A percentile compares a stretch with the other conserved stretches of the same genome.
These are phyloP conservation scores for Disparrhopalites patrizii DNA, from an alignment of 2,888 invertebrate genomes.

Conservation along the genomic window DNA sequence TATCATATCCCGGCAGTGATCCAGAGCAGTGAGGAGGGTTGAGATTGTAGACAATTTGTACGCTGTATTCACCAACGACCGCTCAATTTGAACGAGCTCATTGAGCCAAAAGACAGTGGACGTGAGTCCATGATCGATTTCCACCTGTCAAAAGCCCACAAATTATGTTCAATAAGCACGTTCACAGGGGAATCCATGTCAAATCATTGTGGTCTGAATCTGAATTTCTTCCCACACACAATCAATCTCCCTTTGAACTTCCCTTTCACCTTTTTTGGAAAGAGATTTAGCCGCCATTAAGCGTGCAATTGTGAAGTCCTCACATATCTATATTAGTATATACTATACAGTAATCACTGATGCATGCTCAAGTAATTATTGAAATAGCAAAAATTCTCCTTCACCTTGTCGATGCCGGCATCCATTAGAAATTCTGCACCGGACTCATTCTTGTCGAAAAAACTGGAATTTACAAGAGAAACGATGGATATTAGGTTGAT, in stretches of 20 bases:
- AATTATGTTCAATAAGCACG: constrained; percentile 6
- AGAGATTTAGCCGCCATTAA: too few species aligned
- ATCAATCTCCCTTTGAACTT: too few species aligned
- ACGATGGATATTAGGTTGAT: not conserved
- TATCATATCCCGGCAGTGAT: constrained; percentile 79
- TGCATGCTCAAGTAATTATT: too few species aligned
- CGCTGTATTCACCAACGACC: constrained; percentile 69
- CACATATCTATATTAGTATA: not conserved
- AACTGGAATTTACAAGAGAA: constrained; percentile 57
- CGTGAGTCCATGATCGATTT: constrained; percentile 49
- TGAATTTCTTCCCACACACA: too few species aligned
- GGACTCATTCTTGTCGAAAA: constrained; percentile 77
- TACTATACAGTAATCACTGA: too few species aligned
- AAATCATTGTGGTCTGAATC: too few species aligned
- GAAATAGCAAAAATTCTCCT: not conserved
- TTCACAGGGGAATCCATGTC: too few species aligned
- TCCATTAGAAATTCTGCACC: constrained; percentile 71
- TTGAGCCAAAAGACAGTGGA: constrained; percentile 58
- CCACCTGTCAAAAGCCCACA: constrained; percentile 36
- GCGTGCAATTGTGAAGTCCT: too few species aligned
- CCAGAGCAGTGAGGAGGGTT: constrained; percentile 78
- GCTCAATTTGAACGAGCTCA: constrained; percentile 73
- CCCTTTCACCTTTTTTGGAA: not conserved
- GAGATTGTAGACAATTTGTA: constrained; percentile 74
- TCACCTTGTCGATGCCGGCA: constrained; percentile 80